Evolutionary conservation across 2,888 invertebrate genomes (phyloP).

Genomic region (Agrochola lota): DNA sequence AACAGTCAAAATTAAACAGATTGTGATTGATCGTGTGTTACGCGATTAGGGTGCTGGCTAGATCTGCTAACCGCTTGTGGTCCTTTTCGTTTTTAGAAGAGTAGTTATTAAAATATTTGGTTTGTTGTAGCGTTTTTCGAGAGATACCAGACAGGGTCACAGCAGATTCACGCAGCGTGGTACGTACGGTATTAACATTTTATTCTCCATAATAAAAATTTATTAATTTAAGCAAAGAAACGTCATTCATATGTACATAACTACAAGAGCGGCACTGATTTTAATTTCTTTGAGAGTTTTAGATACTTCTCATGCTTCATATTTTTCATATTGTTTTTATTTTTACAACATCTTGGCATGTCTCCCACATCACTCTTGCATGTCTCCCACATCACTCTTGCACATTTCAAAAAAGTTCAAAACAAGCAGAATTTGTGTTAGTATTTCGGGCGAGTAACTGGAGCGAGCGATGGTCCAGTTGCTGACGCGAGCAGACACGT

Average conservation of each 20-base stretch:
- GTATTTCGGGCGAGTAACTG: conserved; percentile 66
- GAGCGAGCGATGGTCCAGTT: conserved; percentile 64
- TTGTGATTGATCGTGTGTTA: too few relatives aligned
- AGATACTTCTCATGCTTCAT: conserved; percentile 36
- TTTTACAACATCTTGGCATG: conserved; percentile 33
- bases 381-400: conserved; percentile 37
- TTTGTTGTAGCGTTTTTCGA: not conserved
- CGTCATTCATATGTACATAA: conserved; percentile 32
- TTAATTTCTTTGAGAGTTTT: conserved; percentile 18
- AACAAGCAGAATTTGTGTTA: conserved; percentile 62
- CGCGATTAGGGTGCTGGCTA: not conserved
- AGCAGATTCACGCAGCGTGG: not conserved
- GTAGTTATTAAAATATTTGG: not conserved
- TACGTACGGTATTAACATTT: conserved; percentile 9
- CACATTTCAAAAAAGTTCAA: conserved; percentile 70
- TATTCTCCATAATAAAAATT: conserved; percentile 23
- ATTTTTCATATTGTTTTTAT: conserved; percentile 31
- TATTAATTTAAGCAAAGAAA: conserved; percentile 25
- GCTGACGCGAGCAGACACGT: conserved; percentile 57
- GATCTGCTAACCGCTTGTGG: not conserved
- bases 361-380: conserved; percentile 37
- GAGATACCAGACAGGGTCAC: not conserved
- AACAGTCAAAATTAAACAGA: too few relatives aligned
- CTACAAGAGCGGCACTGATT: conserved; percentile 16
- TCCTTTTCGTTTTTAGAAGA: not conserved